Percentiles rank a stretch among this genome's conserved stretches.
Evolutionary conservation across 2,888 invertebrate species (phyloP).

Genomic region (Cosmia pyralina): DNA sequence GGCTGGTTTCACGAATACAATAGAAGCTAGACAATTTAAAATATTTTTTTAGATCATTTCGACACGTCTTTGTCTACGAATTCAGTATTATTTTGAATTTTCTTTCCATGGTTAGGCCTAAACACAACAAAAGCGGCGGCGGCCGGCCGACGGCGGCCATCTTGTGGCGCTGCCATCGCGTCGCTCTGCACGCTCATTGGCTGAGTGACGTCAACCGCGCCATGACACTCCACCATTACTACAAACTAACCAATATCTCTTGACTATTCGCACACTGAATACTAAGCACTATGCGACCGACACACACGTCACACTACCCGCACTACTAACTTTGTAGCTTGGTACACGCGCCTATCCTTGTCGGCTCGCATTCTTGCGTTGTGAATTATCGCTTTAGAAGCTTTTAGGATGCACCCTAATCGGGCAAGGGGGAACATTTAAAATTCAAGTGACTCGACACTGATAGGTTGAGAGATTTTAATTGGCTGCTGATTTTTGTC

Average conservation of each 20-base stretch:
- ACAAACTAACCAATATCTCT: slow-evolving; percentile 74
- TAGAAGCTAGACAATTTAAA: slow-evolving; percentile 35
- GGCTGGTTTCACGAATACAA: slow-evolving; percentile 41
- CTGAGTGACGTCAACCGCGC: slow-evolving; percentile 88
- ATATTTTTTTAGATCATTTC: slow-evolving; percentile 52
- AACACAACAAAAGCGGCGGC: slow-evolving; percentile 86
- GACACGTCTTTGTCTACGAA: slow-evolving; percentile 55
- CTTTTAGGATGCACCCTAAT: slow-evolving; percentile 89
- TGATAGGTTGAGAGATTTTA: slow-evolving; percentile 85
- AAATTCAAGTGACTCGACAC: slow-evolving; percentile 83
- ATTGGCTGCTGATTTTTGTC: slow-evolving; percentile 85
- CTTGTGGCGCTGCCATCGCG: slow-evolving; percentile 89
- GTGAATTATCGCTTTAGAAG: slow-evolving; percentile 87
- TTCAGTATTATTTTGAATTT: slow-evolving; percentile 68
- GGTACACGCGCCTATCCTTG: slow-evolving; percentile 83
- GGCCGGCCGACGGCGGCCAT: slow-evolving; percentile 87
- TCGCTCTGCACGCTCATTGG: slow-evolving; percentile 85
- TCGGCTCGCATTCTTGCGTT: slow-evolving; percentile 87
- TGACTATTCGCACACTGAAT: slow-evolving; percentile 64
- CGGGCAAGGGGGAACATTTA: slow-evolving; percentile 84
- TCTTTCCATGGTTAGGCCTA: slow-evolving; percentile 86
- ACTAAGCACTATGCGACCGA: slow-evolving; percentile 67
- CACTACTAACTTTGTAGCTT: slow-evolving; percentile 70
- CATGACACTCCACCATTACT: slow-evolving; percentile 88
- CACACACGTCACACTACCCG: slow-evolving; percentile 62